Conservation (phyloP, 2,888 invertebrate species). For the Papilio gigon region DNA sequence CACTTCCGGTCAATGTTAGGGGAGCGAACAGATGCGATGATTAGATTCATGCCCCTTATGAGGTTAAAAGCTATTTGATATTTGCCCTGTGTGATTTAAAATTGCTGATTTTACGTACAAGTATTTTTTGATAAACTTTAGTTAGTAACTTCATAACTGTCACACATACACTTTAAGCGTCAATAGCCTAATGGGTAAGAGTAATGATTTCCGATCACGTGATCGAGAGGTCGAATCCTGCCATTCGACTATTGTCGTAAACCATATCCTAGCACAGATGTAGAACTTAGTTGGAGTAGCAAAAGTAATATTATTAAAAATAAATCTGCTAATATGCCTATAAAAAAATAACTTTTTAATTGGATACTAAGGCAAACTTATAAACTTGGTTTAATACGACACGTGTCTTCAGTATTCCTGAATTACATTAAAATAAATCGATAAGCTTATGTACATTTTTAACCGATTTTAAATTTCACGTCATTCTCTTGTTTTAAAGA, state of each 20-base stretch:
- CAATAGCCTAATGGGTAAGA: no score
- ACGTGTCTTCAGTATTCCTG: neutral
- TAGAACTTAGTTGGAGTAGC: no score
- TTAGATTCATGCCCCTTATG: slow-evolving; percentile 71
- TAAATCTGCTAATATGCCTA: no score
- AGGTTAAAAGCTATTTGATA: slow-evolving; percentile 71
- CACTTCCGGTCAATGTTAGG: slow-evolving; percentile 77
- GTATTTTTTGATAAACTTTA: neutral
- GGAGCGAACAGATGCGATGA: slow-evolving; percentile 78
- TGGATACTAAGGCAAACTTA: neutral
- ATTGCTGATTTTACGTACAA: slow-evolving; percentile 13
- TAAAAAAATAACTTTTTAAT: no score
- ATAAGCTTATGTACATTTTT: neutral
- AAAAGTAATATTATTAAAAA: no score
- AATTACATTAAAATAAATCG: neutral
- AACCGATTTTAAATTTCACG: no score
- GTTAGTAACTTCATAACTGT: neutral
- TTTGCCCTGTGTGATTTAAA: slow-evolving; percentile 42
- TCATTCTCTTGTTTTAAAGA: neutral
- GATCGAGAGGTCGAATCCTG: no score
- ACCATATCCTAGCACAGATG: no score
- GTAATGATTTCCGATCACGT: no score
- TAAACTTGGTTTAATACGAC: neutral
- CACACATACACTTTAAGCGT: no score
- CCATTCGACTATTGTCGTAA: no score